phyloP scores from a whole-genome alignment of 2,113 vertebrate genomes.

The Aptenodytes forsteri region DNA sequence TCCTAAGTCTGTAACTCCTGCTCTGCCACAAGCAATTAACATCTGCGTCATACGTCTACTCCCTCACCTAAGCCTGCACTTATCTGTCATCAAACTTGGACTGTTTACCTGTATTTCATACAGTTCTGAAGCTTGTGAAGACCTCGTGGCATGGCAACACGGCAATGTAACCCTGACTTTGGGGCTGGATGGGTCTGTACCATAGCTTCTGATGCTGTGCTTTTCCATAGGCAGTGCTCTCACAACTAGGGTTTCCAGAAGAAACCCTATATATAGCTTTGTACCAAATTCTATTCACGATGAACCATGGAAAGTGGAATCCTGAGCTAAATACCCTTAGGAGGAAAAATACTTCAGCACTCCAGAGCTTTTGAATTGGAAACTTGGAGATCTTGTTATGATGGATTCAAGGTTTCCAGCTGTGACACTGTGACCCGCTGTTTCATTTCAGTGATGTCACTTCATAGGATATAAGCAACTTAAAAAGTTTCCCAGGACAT shows the following conservation, averaged over 20 bases:
- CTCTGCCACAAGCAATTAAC: neutral
- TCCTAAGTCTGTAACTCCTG: neutral
- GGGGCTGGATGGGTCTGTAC: neutral
- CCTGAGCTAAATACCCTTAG: neutral
- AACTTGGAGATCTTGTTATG: conserved; percentile 44
- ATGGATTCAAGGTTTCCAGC: conserved; percentile 56
- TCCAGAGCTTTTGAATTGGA: conserved; percentile 34
- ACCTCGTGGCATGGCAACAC: neutral
- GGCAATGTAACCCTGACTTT: neutral
- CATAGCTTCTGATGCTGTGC: neutral
- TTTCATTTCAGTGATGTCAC: conserved; percentile 60
- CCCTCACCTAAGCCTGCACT: neutral
- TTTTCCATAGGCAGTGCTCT: neutral
- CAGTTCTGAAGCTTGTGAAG: neutral
- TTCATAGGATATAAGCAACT: conserved; percentile 56
- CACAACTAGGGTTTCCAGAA: neutral
- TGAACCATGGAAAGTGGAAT: neutral
- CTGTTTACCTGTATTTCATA: neutral
- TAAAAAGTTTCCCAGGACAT: conserved; percentile 60
- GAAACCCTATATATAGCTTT: neutral
- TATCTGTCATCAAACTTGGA: neutral
- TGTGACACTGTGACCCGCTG: conserved; percentile 53
- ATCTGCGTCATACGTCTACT: neutral
- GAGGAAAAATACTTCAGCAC: neutral
- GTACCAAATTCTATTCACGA: neutral